phyloP scores from a whole-genome alignment of 2,888 invertebrate species.

The Suillia variegata region DNA sequence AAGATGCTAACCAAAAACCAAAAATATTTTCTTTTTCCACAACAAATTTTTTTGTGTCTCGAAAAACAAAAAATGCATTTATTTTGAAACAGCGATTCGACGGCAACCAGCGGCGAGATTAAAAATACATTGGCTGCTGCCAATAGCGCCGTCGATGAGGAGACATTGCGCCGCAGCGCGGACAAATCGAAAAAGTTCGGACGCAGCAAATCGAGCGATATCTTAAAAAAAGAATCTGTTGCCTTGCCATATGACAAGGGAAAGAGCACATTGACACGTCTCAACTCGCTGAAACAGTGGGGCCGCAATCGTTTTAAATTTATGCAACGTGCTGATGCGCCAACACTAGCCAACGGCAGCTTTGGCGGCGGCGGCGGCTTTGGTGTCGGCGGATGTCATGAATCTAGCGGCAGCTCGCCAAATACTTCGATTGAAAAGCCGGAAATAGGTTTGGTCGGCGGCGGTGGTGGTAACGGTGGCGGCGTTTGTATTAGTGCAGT shows the following conservation, averaged over 20 bases:
- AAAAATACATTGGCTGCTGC: conserved; percentile 40
- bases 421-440: conserved; percentile 44
- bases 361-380: conserved; percentile 57
- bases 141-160: conserved; percentile 19
- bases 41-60: conserved; percentile 28
- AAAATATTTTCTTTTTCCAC: conserved; percentile 45
- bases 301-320: conserved; percentile 78
- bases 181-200: conserved; percentile 61
- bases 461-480: conserved; percentile 22
- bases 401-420: conserved; percentile 43
- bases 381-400: conserved; percentile 5
- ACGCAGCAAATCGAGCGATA: conserved; percentile 77
- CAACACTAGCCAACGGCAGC: conserved; percentile 41
- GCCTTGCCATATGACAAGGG: conserved; percentile 60
- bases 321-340: conserved; percentile 68
- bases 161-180: conserved; percentile 14
- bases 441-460: conserved; percentile 29
- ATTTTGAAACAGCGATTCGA: conserved; percentile 41
- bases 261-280: conserved; percentile 64
- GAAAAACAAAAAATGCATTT: conserved; percentile 27
- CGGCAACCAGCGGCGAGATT: conserved; percentile 37
- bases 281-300: conserved; percentile 85
- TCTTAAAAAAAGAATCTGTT: conserved; percentile 68
- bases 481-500: not conserved
- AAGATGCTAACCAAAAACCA: conserved; percentile 45